Conservation (phyloP, 1,140 invertebrate species). For the Tetragonula clypearis region DNA sequence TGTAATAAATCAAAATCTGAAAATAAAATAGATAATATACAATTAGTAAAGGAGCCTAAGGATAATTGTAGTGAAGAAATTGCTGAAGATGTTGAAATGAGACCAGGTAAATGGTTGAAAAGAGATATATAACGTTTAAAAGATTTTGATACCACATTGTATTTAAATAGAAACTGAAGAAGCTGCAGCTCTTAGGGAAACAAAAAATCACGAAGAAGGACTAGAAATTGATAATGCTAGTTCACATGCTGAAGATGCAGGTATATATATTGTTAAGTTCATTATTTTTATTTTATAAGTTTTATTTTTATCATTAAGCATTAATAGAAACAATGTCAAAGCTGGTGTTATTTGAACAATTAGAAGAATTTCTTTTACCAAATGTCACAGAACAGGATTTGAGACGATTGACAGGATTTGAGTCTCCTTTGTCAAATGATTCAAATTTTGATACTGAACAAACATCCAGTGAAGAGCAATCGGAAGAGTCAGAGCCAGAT, state of each 20-base stretch:
- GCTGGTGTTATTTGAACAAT: background rate
- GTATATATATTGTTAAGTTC: conserved; percentile 7
- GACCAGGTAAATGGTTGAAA: conserved; percentile 25
- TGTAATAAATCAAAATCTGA: conserved; percentile 14
- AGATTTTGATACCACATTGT: background rate
- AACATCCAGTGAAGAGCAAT: conserved; percentile 73
- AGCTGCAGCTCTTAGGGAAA: background rate
- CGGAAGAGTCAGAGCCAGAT: conserved; percentile 75
- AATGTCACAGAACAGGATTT: conserved; percentile 47
- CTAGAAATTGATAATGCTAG: conserved; percentile 31
- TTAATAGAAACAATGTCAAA: background rate
- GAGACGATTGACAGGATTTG: background rate
- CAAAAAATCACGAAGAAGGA: background rate
- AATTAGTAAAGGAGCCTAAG: background rate
- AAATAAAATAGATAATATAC: conserved; percentile 25
- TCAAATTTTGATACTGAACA: conserved; percentile 50
- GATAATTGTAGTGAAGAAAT: conserved; percentile 26
- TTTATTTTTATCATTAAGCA: background rate
- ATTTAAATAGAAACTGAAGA: conserved; percentile 33
- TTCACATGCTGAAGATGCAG: conserved; percentile 22
- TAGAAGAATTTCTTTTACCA: conserved; percentile 5
- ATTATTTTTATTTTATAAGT: background rate
- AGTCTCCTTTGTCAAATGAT: conserved; percentile 59
- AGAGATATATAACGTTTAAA: background rate
- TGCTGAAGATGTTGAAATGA: conserved; percentile 1